These are phyloP conservation scores for Plusia festucae DNA, from an alignment of 2,888 invertebrate genomes.

Conservation along the genomic window DNA sequence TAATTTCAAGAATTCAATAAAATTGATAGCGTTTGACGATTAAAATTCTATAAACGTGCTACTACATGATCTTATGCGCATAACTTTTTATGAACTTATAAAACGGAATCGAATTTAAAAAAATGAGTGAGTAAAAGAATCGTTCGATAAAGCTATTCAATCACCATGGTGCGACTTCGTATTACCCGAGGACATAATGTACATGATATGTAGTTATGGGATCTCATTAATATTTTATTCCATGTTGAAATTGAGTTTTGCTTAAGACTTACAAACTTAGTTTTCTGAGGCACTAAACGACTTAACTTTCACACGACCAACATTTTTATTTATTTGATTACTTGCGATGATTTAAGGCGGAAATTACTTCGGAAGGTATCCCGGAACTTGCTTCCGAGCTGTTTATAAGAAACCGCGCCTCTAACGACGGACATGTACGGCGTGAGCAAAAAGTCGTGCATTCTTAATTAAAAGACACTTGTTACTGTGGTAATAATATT, in stretches of 20 bases:
- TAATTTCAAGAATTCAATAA: background rate
- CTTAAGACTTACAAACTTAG: background rate
- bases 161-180: slow-evolving; percentile 57
- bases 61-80: slow-evolving; percentile 37
- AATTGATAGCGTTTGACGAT: background rate
- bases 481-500: background rate
- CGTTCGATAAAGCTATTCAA: slow-evolving; percentile 65
- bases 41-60: slow-evolving; percentile 2
- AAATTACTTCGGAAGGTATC: slow-evolving; percentile 9
- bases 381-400: background rate
- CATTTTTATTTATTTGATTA: background rate
- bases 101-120: slow-evolving; percentile 66
- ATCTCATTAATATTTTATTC: too few relatives aligned
- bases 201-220: background rate
- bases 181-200: slow-evolving; percentile 14
- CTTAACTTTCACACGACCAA: background rate
- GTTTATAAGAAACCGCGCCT: background rate
- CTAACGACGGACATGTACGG: background rate
- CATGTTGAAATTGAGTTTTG: background rate
- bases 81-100: slow-evolving; percentile 49
- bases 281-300: too few relatives aligned
- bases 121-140: slow-evolving; percentile 66
- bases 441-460: background rate
- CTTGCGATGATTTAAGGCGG: background rate
- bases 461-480: background rate